phyloP scores from a whole-genome alignment of 2,888 invertebrate genomes.

The Rhopalosiphum nymphaeae region DNA sequence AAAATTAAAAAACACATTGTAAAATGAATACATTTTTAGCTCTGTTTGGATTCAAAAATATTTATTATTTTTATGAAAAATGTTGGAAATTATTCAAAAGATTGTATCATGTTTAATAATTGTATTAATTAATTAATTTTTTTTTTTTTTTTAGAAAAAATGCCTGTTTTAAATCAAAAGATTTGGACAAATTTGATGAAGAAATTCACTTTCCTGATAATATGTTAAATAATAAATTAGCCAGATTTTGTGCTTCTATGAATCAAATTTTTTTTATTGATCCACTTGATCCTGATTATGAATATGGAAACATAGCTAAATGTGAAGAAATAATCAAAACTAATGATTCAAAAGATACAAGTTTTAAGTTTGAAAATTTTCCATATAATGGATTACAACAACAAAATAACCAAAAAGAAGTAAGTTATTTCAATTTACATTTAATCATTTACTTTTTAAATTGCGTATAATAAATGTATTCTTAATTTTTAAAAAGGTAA shows the following conservation, averaged over 20 bases:
- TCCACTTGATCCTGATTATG: background rate
- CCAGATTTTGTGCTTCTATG: background rate
- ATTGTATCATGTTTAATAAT: background rate
- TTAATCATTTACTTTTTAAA: background rate
- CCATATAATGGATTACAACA: background rate
- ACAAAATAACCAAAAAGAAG: background rate
- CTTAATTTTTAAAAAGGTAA: background rate
- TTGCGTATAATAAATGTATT: background rate
- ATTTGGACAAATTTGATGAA: too few species aligned
- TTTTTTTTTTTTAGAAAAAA: background rate
- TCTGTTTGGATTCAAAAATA: background rate
- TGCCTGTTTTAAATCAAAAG: background rate
- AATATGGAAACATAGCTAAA: background rate
- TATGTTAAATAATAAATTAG: background rate
- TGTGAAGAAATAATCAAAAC: background rate
- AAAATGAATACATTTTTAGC: background rate
- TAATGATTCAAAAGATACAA: background rate
- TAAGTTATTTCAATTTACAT: background rate
- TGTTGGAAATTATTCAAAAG: background rate
- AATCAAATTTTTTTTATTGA: background rate
- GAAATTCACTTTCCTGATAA: background rate
- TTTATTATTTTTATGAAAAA: background rate
- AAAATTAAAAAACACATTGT: background rate
- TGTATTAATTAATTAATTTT: background rate
- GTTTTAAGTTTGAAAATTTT: background rate